A percentile compares a stretch with the other conserved stretches of the same genome.
phyloP scores from a whole-genome alignment of 23 tunicate species.

The Pegea sp. region DNA sequence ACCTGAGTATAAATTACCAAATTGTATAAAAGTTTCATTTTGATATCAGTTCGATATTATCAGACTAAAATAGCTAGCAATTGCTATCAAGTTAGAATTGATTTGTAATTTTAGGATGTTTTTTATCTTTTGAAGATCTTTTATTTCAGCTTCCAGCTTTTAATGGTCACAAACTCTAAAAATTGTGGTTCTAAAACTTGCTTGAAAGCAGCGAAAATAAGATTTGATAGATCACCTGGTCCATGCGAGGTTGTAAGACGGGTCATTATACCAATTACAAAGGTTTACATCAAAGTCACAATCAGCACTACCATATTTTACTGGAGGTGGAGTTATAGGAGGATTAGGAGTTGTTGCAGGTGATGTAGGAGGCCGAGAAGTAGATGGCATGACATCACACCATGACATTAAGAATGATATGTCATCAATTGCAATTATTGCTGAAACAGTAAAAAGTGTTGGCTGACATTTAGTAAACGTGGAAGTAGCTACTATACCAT shows the following conservation, averaged over 20 bases:
- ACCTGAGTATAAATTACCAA: too few relatives aligned
- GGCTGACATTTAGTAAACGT: too few relatives aligned
- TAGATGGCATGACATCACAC: conserved; percentile 10
- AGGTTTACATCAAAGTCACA: conserved; percentile 26
- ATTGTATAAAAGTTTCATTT: too few relatives aligned
- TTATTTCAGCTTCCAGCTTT: too few relatives aligned
- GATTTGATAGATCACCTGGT: conserved; percentile 7
- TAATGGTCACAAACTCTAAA: too few relatives aligned
- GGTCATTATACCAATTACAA: conserved; percentile 30
- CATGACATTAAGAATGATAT: conserved; percentile 4
- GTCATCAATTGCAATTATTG: conserved; percentile 39
- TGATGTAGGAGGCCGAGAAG: conserved; percentile 10
- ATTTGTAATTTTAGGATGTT: too few relatives aligned
- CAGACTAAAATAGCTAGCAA: too few relatives aligned
- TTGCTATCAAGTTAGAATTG: too few relatives aligned
- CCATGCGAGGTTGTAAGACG: conserved; percentile 17
- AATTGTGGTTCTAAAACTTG: neutral
- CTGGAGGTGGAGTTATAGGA: conserved; percentile 10
- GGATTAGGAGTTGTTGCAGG: conserved; percentile 34
- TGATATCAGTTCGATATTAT: too few relatives aligned
- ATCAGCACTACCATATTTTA: conserved; percentile 12
- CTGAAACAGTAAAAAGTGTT: too few relatives aligned
- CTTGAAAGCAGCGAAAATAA: neutral
- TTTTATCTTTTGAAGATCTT: too few relatives aligned
- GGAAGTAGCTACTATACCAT: too few relatives aligned